A percentile compares a stretch with the other conserved stretches of the same genome.
Conservation (phyloP, 2,113 vertebrate species). For the Esox niger region DNA sequence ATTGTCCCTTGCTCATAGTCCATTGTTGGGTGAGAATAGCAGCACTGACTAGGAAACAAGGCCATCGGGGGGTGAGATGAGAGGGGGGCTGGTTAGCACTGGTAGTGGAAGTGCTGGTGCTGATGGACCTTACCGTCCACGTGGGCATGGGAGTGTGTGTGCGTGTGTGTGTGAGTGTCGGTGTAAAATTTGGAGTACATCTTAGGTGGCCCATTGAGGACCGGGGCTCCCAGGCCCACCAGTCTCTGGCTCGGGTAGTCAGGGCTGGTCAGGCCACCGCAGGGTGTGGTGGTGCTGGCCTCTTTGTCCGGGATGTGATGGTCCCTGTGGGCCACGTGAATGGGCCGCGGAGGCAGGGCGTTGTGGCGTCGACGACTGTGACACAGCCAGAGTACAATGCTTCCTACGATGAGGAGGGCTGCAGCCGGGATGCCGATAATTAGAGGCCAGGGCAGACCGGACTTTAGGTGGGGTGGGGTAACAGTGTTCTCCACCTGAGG, state of each 20-base stretch:
- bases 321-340: conserved; percentile 28
- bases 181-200: conserved; percentile 60
- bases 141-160: conserved; percentile 60
- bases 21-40: conserved; percentile 22
- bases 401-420: conserved; percentile 63
- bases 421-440: conserved; percentile 64
- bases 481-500: conserved; percentile 44
- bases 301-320: conserved; percentile 38
- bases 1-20: conserved; percentile 25
- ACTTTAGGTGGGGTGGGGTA: conserved; percentile 51
- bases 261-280: conserved; percentile 10
- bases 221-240: conserved; percentile 31
- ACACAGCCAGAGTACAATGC: conserved; percentile 64
- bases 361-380: conserved; percentile 51
- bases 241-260: conserved; percentile 47
- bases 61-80: neutral
- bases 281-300: conserved; percentile 1
- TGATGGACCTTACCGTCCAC: conserved; percentile 61
- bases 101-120: conserved; percentile 63
- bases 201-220: conserved; percentile 30
- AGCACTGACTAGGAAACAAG: conserved; percentile 29
- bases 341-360: conserved; percentile 25
- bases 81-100: conserved; percentile 48
- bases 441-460: conserved; percentile 63
- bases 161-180: conserved; percentile 60